Evolutionary conservation across 92 coral and sea anemone species (phyloP).

Genomic region (Porites divaricata): DNA sequence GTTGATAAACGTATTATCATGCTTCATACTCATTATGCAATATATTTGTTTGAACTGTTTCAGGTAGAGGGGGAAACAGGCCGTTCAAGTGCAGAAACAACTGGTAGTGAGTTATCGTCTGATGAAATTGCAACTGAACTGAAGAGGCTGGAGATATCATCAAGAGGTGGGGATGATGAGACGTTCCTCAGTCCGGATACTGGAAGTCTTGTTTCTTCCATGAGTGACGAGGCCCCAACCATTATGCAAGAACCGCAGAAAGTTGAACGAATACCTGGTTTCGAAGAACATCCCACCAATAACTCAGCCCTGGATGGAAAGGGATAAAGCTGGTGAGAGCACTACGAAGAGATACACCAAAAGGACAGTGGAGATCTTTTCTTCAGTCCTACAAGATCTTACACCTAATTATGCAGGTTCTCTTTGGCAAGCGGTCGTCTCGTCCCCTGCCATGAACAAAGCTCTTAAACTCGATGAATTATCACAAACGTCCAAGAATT

Average conservation of each 20-base stretch:
- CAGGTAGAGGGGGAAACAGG: constrained; percentile 45
- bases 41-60: constrained; percentile 26
- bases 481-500: too few species aligned
- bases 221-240: constrained; percentile 33
- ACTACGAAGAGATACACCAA: too few species aligned
- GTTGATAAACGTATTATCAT: constrained; percentile 17
- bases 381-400: too few species aligned
- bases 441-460: too few species aligned
- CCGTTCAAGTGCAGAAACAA: constrained; percentile 43
- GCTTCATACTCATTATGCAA: constrained; percentile 29
- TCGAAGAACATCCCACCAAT: too few species aligned
- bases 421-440: too few species aligned
- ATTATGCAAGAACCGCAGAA: constrained; percentile 17
- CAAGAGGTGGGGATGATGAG: background rate
- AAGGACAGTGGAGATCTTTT: too few species aligned
- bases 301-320: constrained; percentile 22
- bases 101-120: constrained; percentile 45
- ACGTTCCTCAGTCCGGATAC: constrained; percentile 33
- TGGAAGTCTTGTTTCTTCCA: constrained; percentile 33
- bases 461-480: too few species aligned
- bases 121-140: constrained; percentile 44
- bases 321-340: too few species aligned
- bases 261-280: constrained; percentile 40
- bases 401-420: too few species aligned
- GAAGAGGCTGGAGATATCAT: constrained; percentile 19